Percentiles rank a stretch among this genome's conserved stretches.
Evolutionary conservation across 2,797 vertebrate genomes (phyloP).

Genomic region (Helicolenus hilgendorfi): DNA sequence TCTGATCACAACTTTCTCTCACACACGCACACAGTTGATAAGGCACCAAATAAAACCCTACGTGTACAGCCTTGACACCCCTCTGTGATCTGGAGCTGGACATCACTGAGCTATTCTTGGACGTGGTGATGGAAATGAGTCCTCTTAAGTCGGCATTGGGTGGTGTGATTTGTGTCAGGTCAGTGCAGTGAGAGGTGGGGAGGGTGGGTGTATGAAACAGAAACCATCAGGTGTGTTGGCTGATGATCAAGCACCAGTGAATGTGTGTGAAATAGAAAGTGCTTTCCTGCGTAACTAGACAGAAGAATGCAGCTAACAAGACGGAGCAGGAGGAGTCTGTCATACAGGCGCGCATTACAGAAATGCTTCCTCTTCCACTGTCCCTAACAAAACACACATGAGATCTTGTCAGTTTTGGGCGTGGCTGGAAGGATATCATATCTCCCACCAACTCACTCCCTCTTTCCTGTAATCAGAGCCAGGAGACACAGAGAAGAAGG

Average conservation of each 20-base stretch:
- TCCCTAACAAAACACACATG: conserved; percentile 65
- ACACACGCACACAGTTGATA: background rate
- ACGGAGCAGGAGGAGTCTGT: background rate
- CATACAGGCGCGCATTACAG: conserved; percentile 4
- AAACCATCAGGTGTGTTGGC: conserved; percentile 5
- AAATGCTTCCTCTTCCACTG: conserved; percentile 47
- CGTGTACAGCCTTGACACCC: background rate
- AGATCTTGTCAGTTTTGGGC: conserved; percentile 82
- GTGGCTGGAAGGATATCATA: conserved; percentile 76
- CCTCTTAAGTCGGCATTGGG: background rate
- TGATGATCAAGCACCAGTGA: background rate
- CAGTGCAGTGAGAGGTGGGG: background rate
- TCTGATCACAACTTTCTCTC: background rate
- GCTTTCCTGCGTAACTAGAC: background rate
- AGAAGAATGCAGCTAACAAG: background rate
- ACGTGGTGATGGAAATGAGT: conserved; percentile 10
- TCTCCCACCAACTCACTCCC: conserved; percentile 60
- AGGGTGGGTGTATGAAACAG: background rate
- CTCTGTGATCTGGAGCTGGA: background rate
- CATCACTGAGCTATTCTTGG: conserved; percentile 56
- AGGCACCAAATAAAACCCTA: background rate
- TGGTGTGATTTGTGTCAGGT: conserved; percentile 14
- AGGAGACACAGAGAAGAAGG: background rate
- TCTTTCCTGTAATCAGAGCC: conserved; percentile 82
- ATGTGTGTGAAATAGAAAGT: background rate